Percentiles rank a stretch among this genome's conserved stretches.
These are phyloP conservation scores for Mythimna ferrago DNA, from an alignment of 2,888 invertebrate genomes.

Conservation along the genomic window DNA sequence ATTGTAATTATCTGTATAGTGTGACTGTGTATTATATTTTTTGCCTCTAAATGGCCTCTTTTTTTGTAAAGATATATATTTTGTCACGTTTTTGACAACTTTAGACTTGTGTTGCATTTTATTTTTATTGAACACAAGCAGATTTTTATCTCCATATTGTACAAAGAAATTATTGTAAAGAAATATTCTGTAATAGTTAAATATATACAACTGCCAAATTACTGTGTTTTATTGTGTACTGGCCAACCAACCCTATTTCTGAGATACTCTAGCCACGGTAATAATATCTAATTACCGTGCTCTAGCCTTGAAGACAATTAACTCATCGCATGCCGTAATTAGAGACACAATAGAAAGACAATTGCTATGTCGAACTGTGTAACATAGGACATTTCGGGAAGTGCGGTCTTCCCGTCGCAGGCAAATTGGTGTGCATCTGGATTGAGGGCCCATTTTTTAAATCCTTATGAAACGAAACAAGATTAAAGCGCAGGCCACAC, in stretches of 20 bases:
- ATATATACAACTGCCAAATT: slow-evolving; percentile 88
- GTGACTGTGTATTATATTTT: slow-evolving; percentile 68
- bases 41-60: slow-evolving; percentile 65
- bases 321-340: too few relatives aligned
- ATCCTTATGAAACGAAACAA: too few relatives aligned
- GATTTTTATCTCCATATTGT: slow-evolving; percentile 83
- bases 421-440: too few relatives aligned
- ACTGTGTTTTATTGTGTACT: slow-evolving; percentile 45
- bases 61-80: slow-evolving; percentile 74
- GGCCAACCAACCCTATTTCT: not conserved
- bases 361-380: too few relatives aligned
- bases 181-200: slow-evolving; percentile 86
- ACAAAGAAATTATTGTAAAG: slow-evolving; percentile 88
- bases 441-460: too few relatives aligned
- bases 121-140: slow-evolving; percentile 85
- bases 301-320: too few relatives aligned
- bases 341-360: too few relatives aligned
- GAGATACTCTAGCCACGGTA: too few relatives aligned
- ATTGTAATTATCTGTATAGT: slow-evolving; percentile 68
- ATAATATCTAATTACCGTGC: too few relatives aligned
- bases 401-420: too few relatives aligned
- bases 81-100: slow-evolving; percentile 79
- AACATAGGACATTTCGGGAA: too few relatives aligned
- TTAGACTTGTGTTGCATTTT: slow-evolving; percentile 85
- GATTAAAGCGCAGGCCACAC: too few relatives aligned